These are phyloP conservation scores for Poecilia velifera DNA, from an alignment of 2,797 vertebrate genomes.

Conservation along the genomic window DNA sequence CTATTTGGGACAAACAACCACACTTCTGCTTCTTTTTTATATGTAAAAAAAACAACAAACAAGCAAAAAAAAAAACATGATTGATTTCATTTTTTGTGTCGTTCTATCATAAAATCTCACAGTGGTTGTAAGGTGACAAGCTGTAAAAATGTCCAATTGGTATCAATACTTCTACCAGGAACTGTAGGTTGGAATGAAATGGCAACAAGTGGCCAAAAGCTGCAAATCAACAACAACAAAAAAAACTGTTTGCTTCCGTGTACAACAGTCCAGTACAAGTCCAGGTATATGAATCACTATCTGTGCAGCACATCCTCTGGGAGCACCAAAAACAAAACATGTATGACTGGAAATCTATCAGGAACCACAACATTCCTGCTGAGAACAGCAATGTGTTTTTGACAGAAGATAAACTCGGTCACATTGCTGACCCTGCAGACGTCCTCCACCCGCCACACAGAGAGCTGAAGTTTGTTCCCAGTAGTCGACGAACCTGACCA, in stretches of 20 bases:
- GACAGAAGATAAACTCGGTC: slow-evolving; percentile 49
- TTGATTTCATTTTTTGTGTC: not conserved
- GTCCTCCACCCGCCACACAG: slow-evolving; percentile 33
- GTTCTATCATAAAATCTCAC: not conserved
- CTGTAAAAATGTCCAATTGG: not conserved
- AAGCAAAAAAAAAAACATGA: not conserved
- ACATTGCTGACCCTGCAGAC: slow-evolving; percentile 45
- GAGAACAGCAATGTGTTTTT: slow-evolving; percentile 47
- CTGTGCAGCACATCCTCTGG: slow-evolving; percentile 4
- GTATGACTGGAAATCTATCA: slow-evolving; percentile 22
- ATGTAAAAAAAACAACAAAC: not conserved
- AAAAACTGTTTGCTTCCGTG: not conserved
- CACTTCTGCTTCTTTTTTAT: not conserved
- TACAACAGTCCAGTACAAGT: not conserved
- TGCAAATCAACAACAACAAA: not conserved
- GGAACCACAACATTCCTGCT: slow-evolving; percentile 36
- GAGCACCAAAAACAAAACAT: slow-evolving; percentile 21
- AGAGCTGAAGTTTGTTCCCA: slow-evolving; percentile 6
- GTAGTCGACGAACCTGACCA: not conserved
- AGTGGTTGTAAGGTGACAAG: not conserved
- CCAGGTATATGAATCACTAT: not conserved
- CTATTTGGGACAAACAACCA: not conserved
- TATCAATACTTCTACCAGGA: not conserved
- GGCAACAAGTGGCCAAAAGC: not conserved
- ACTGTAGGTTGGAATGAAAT: not conserved